Evolutionary conservation across 1,140 invertebrate genomes (phyloP).

Genomic region (Megathymus violae): DNA sequence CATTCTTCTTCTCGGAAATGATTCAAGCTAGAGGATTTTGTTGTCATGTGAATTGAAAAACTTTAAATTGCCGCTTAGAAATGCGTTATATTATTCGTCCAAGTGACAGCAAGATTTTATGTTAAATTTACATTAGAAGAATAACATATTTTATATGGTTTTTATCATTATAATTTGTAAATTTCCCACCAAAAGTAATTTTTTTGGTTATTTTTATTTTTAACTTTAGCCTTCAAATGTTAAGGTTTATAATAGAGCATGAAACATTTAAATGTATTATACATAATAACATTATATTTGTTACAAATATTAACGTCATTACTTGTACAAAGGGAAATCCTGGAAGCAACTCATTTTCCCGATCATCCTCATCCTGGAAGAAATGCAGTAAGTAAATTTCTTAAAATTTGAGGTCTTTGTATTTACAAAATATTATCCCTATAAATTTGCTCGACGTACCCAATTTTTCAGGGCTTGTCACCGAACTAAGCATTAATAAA

Average conservation of each 20-base stretch:
- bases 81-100: not conserved
- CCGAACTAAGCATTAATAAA: conserved; percentile 76
- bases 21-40: conserved; percentile 14
- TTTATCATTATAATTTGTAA: too few species aligned
- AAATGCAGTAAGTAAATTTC: conserved; percentile 69
- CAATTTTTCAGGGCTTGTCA: conserved; percentile 81
- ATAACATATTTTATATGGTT: too few species aligned
- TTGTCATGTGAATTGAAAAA: conserved; percentile 25
- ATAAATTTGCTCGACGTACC: conserved; percentile 78
- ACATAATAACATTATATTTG: not conserved
- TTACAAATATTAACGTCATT: conserved; percentile 7
- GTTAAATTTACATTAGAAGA: too few species aligned
- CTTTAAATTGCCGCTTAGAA: conserved; percentile 2
- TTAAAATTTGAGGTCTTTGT: conserved; percentile 63
- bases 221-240: not conserved
- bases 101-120: not conserved
- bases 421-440: conserved; percentile 77
- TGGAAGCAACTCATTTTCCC: not conserved
- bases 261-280: too few species aligned
- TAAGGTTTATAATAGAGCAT: too few species aligned
- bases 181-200: too few species aligned
- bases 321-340: too few species aligned
- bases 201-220: too few species aligned
- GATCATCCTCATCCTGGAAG: not conserved
- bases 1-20: conserved; percentile 16